Base-by-base conservation (phyloP, 2,888 invertebrate genomes). In the Ochropleura leucogaster region DNA sequence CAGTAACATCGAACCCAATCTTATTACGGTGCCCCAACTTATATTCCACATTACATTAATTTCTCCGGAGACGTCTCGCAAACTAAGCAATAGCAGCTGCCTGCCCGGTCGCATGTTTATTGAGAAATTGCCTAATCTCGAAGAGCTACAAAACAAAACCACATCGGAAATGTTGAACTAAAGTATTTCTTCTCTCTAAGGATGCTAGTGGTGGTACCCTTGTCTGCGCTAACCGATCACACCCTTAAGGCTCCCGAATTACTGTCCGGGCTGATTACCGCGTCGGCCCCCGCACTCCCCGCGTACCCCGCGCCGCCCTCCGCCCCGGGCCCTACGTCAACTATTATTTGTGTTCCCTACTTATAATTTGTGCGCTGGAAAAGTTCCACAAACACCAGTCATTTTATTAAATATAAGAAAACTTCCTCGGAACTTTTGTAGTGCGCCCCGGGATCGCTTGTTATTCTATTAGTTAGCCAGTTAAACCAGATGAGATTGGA, bases 101-200 rank as follows among this genome's bases (percentile, higher is more conserved):
- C 93, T 92, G 89, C 88, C 89, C 88, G 92, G 93, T 95, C 93
- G 92, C 93, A 92, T 95, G 95, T 96, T 96, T 96, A 95, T 96
- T 93, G 94, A 95, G 95, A 93, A 94, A 96, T 95, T 95, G 94
- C 94, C 93, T 96, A 95, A 96, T 96, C 95, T 94, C 93, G 91
- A 95, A 95, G 95, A 95, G 94, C 95, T 94, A 96, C 95, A 95
- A 94, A 96, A 96, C 96, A 95, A 96, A 95, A 96, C 95, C 95
- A 93, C 96, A 95, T 94, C 92, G 94, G 95, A 94, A 95, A 95
- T 95, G 94, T 95, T 95, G 94, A 95, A 95, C 94, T 95, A 94
- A 95, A 95, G 94, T 96, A 96, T 96, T 96, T 95, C 95, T 95
- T 95, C 95, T 95, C 95, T 95, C 95, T 88, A 91, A 95, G 95